Percentiles rank a stretch among this genome's conserved stretches.
Conservation (phyloP, 1,140 invertebrate genomes). For the Amphibalanus amphitrite region DNA sequence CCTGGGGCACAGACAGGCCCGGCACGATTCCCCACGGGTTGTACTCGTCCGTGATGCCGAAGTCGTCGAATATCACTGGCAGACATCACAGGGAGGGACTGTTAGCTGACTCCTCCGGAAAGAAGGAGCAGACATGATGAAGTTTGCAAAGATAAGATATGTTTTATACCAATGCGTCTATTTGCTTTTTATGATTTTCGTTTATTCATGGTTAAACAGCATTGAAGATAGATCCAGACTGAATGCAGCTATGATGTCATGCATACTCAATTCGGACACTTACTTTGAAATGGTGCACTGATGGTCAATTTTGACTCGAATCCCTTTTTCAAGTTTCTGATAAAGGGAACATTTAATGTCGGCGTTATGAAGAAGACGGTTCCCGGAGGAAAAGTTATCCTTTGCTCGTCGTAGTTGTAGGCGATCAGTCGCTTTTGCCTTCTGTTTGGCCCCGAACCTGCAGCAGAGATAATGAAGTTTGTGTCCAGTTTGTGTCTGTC, state of each 20-base stretch:
- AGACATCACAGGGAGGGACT: too few species aligned
- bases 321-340: background rate
- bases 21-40: slow-evolving; percentile 64
- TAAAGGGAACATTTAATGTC: background rate
- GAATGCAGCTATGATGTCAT: too few species aligned
- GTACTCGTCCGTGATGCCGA: slow-evolving; percentile 64
- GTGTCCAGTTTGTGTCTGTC: too few species aligned
- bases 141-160: too few species aligned
- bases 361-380: background rate
- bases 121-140: too few species aligned
- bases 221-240: too few species aligned
- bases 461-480: background rate
- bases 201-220: too few species aligned
- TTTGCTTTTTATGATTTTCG: too few species aligned
- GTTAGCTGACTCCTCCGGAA: too few species aligned
- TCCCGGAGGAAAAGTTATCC: background rate
- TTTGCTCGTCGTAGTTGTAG: background rate
- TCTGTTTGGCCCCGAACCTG: background rate
- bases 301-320: background rate
- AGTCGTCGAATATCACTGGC: slow-evolving; percentile 60
- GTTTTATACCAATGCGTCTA: too few species aligned
- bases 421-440: background rate
- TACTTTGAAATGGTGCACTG: background rate
- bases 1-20: background rate
- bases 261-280: too few species aligned